Evolutionary conservation across 2,113 vertebrate genomes (phyloP), one percentile per base, ranked within the genome.

Genomic region (Shinisaurus crocodilurus): DNA sequence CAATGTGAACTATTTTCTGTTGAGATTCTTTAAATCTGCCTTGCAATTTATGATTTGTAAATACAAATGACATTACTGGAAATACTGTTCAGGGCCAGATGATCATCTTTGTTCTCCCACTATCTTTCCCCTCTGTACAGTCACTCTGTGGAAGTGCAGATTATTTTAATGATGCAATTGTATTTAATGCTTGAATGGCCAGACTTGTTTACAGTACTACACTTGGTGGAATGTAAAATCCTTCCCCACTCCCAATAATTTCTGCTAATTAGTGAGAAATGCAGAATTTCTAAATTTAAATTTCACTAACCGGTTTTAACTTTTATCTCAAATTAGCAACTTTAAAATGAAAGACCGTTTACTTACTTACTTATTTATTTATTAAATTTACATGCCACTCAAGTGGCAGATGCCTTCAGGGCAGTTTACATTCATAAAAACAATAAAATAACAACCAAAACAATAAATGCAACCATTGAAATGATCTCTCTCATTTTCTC

Each of bases 311-410:
- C 23, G 29, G 8, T 9, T 43, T 43, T 1, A 18, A 40, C 32
- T 57, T n/a, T 72, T 82, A 70, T 18, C 37, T 85, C 86, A 80
- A 63, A 77, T 82, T 54, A 91, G 37, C n/a, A n/a, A 12, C 29
- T 32, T 25, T 50, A 74, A 74, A 63, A 63, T 63, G 60, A 63
- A 15, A 63, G 60, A 20, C 20, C 20, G 18, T 23, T 63, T 63
- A 3, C 20, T 63, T 10, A 23, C 20, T 63, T 63, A 18, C 3
- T 63, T 10, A 63, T 20, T 63, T 2, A 63, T 54, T 54, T 54
- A 12, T 54, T 54, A 54, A 54, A 54, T 12, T 54, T 54, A 54
- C 20, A 63, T 63, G 60, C 54, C 13, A 54, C 54, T 12, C 54
- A 54, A 54, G 7, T 54, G 7, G 54, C 57, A 60, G 13, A 60